These are phyloP conservation scores for Rhea pennata DNA, from an alignment of 2,113 vertebrate species.

Conservation along the genomic window DNA sequence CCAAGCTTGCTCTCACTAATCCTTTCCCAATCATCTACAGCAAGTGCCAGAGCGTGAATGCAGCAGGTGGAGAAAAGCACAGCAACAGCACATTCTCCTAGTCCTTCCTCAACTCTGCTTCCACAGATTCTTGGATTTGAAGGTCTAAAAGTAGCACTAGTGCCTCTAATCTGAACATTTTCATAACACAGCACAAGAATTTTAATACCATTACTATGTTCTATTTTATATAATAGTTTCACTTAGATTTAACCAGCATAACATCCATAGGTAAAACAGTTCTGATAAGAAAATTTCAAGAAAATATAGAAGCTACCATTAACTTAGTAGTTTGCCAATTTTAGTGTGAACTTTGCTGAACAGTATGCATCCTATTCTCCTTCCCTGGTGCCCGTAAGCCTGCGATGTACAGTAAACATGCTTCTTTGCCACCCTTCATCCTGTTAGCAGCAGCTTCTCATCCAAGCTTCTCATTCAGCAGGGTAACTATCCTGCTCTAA, in stretches of 20 bases:
- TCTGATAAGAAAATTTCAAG: not conserved
- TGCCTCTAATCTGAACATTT: not conserved
- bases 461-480: not conserved
- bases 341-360: not conserved
- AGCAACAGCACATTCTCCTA: not conserved
- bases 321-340: not conserved
- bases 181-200: not conserved
- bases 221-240: not conserved
- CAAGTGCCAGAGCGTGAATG: not conserved
- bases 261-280: not conserved
- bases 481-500: not conserved
- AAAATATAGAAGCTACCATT: not conserved
- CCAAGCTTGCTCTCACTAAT: not conserved
- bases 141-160: not conserved
- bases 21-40: not conserved
- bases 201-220: not conserved
- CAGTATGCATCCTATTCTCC: not conserved
- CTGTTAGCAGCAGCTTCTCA: not conserved
- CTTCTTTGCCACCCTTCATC: not conserved
- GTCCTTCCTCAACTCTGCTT: not conserved
- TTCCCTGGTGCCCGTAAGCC: not conserved
- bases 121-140: not conserved
- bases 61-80: not conserved
- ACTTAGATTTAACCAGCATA: not conserved
- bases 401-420: not conserved